Percentiles rank a stretch among this genome's conserved stretches.
Evolutionary conservation across 2,113 vertebrate species (phyloP).

Genomic region (Trematocara variabile): DNA sequence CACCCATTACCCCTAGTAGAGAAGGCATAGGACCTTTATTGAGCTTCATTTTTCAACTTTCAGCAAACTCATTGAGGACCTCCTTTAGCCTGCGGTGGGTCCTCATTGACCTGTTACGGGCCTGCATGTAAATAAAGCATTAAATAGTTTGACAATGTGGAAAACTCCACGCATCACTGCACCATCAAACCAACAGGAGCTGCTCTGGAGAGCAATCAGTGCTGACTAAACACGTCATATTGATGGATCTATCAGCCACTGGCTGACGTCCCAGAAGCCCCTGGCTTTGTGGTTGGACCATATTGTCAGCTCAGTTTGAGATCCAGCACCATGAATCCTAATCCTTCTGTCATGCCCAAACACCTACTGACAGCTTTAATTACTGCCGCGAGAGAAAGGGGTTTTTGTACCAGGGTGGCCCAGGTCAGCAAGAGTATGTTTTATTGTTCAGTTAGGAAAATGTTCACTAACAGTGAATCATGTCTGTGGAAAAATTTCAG

Average conservation of each 20-base stretch:
- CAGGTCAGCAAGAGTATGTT: not conserved
- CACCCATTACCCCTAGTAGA: accelerated
- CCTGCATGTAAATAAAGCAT: slow-evolving; percentile 24
- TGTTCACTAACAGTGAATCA: not conserved
- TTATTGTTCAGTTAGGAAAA: not conserved
- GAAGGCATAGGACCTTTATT: not conserved
- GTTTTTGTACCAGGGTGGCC: not conserved
- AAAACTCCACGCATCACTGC: slow-evolving; percentile 9
- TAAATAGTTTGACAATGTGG: not conserved
- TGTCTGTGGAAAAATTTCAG: not conserved
- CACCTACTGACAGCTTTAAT: slow-evolving; percentile 54
- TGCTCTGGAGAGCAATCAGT: slow-evolving; percentile 37
- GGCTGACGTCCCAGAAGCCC: slow-evolving; percentile 41
- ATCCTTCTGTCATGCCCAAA: slow-evolving; percentile 14
- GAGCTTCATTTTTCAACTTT: not conserved
- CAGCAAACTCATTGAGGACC: not conserved
- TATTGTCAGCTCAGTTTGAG: slow-evolving; percentile 56
- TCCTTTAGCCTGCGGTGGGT: not conserved
- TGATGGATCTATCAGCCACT: slow-evolving; percentile 60
- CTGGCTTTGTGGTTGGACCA: slow-evolving; percentile 38
- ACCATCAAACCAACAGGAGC: slow-evolving; percentile 16
- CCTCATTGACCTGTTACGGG: not conserved
- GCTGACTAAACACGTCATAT: slow-evolving; percentile 33
- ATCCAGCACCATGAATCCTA: slow-evolving; percentile 17
- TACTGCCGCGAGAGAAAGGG: not conserved